A percentile compares a stretch with the other conserved stretches of the same genome.
These are phyloP conservation scores for Megaceryle alcyon DNA, from an alignment of 2,797 vertebrate genomes.

Conservation along the genomic window DNA sequence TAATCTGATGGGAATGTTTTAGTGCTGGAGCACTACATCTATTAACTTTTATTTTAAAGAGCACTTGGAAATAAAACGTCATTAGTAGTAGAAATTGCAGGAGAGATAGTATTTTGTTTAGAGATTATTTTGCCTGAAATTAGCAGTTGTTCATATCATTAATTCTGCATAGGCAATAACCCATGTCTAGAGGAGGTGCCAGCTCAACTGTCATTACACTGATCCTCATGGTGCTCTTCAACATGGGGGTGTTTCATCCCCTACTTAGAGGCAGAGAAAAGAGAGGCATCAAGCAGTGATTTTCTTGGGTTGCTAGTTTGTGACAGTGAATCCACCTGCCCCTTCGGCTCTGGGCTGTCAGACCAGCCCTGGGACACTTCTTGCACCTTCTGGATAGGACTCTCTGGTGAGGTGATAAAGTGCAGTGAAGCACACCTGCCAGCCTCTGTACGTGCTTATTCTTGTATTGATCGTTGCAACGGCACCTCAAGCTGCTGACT, in stretches of 20 bases:
- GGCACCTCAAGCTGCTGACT: background rate
- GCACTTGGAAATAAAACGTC: background rate
- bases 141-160: background rate
- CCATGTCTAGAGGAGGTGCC: background rate
- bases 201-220: background rate
- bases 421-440: accelerated
- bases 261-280: background rate
- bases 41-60: background rate
- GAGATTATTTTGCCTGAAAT: background rate
- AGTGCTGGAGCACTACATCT: accelerated
- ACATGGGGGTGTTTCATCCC: accelerated
- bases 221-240: background rate
- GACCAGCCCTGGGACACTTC: accelerated
- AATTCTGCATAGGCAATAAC: background rate
- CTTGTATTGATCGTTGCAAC: accelerated
- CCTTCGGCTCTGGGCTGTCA: accelerated
- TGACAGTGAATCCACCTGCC: background rate
- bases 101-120: background rate
- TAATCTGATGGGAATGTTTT: background rate
- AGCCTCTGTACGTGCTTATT: background rate
- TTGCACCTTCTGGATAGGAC: background rate
- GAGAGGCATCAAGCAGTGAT: background rate
- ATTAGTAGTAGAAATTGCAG: background rate
- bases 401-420: accelerated
- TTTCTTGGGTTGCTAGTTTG: background rate